Evolutionary conservation across 2,113 vertebrate genomes (phyloP).

Genomic region (Esox niger): DNA sequence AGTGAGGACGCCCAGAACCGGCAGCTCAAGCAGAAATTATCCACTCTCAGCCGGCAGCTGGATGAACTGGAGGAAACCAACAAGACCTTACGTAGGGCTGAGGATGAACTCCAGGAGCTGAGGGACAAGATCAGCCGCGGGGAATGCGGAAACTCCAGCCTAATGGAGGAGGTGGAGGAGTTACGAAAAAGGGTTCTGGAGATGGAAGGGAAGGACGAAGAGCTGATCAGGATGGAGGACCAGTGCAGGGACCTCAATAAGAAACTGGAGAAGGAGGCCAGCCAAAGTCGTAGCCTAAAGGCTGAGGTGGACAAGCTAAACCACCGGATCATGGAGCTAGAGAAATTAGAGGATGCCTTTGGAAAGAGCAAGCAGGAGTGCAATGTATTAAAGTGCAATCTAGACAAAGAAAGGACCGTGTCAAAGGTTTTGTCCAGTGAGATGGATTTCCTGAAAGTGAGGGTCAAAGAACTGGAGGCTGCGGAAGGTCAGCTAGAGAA

Average conservation of each 20-base stretch:
- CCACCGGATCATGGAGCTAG: slow-evolving; percentile 89
- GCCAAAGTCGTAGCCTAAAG: slow-evolving; percentile 84
- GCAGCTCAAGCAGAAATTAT: slow-evolving; percentile 88
- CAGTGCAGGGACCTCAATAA: slow-evolving; percentile 91
- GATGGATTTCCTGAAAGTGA: slow-evolving; percentile 83
- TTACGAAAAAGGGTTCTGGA: slow-evolving; percentile 88
- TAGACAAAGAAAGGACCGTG: slow-evolving; percentile 88
- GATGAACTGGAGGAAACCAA: slow-evolving; percentile 95
- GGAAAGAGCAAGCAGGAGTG: slow-evolving; percentile 94
- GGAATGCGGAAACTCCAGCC: slow-evolving; percentile 82
- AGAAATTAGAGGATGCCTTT: slow-evolving; percentile 93
- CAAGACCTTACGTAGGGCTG: slow-evolving; percentile 86
- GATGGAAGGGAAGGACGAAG: slow-evolving; percentile 98
- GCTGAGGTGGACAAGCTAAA: slow-evolving; percentile 90
- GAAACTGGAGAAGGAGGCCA: slow-evolving; percentile 89
- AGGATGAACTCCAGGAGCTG: slow-evolving; percentile 92
- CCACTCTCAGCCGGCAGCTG: slow-evolving; percentile 85
- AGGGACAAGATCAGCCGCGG: slow-evolving; percentile 88
- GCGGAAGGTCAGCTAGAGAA: slow-evolving; percentile 85
- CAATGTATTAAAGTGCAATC: slow-evolving; percentile 81
- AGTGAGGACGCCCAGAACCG: slow-evolving; percentile 90
- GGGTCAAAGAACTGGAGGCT: slow-evolving; percentile 86
- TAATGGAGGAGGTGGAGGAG: slow-evolving; percentile 90
- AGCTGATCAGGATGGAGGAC: slow-evolving; percentile 91
- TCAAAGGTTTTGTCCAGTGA: slow-evolving; percentile 87